phyloP scores from a whole-genome alignment of 2,888 invertebrate genomes.

The Drosophila rubida region DNA sequence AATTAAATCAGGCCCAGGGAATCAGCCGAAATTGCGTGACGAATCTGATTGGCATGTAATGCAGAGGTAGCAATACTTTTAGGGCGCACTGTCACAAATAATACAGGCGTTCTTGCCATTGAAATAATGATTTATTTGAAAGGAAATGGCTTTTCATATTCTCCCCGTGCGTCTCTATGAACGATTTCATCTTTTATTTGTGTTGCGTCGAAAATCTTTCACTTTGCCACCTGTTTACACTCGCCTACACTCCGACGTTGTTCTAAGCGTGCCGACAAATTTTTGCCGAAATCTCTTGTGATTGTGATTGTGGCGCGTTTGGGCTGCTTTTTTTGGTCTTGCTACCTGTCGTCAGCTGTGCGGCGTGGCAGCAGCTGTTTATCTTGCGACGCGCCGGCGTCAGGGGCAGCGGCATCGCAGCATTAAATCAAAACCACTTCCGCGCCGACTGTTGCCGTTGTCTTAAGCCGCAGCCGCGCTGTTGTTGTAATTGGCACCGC shows the following conservation, averaged over 20 bases:
- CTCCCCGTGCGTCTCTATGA: not conserved
- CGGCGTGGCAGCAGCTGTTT: slow-evolving; percentile 57
- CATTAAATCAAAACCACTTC: slow-evolving; percentile 78
- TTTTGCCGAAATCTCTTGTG: slow-evolving; percentile 12
- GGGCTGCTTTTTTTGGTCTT: not conserved
- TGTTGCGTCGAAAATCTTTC: slow-evolving; percentile 10
- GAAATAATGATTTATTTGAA: not conserved
- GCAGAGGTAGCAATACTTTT: slow-evolving; percentile 15
- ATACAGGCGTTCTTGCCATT: not conserved
- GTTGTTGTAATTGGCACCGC: slow-evolving; percentile 43
- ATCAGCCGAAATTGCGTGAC: slow-evolving; percentile 46
- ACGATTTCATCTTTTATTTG: not conserved
- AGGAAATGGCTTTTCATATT: not conserved
- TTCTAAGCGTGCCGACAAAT: slow-evolving; percentile 44
- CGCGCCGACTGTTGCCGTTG: slow-evolving; percentile 52
- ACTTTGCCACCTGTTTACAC: slow-evolving; percentile 49
- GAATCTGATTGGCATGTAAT: slow-evolving; percentile 28
- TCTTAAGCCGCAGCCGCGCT: slow-evolving; percentile 19
- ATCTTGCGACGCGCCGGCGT: slow-evolving; percentile 46
- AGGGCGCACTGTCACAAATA: slow-evolving; percentile 1
- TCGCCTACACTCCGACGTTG: slow-evolving; percentile 11
- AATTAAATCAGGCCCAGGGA: slow-evolving; percentile 64
- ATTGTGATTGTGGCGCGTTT: not conserved
- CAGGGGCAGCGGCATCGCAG: slow-evolving; percentile 47
- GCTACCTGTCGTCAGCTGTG: slow-evolving; percentile 71